Evolutionary conservation across 1,140 invertebrate genomes (phyloP).

Genomic region (Venturia canescens): DNA sequence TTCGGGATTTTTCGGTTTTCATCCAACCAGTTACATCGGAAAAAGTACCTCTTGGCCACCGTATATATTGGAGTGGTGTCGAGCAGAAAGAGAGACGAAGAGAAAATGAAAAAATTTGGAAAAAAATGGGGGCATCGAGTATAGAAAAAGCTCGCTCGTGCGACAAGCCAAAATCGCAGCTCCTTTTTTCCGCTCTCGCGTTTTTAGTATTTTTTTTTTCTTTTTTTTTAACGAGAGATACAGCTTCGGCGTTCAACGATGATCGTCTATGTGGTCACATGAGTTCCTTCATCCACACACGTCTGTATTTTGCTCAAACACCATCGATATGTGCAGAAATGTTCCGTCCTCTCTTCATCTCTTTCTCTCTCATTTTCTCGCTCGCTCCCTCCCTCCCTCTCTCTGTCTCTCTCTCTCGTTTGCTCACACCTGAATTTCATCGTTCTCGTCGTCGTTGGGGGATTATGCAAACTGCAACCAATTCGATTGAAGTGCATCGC

Average conservation of each 20-base stretch:
- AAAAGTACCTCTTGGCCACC: too few relatives aligned
- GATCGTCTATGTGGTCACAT: conserved; percentile 16
- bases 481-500: conserved; percentile 76
- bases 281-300: not conserved
- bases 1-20: too few relatives aligned
- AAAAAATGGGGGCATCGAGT: conserved; percentile 31
- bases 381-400: not conserved
- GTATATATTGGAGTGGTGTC: too few relatives aligned
- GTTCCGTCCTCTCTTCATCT: not conserved
- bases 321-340: not conserved
- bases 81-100: conserved; percentile 3
- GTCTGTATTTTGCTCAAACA: not conserved
- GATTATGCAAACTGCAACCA: conserved; percentile 76
- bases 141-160: not conserved
- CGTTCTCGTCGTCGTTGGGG: conserved; percentile 59
- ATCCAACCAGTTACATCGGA: too few relatives aligned
- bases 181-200: not conserved
- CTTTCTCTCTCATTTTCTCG: not conserved
- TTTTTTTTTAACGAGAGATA: not conserved
- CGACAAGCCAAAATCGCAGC: not conserved
- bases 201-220: not conserved
- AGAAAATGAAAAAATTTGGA: conserved; percentile 26
- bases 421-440: conserved; percentile 16
- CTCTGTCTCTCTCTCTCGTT: not conserved
- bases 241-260: not conserved